A percentile compares a stretch with the other conserved stretches of the same genome.
Evolutionary conservation across 2,113 vertebrate genomes (phyloP).

Genomic region (Tragulus kanchil): DNA sequence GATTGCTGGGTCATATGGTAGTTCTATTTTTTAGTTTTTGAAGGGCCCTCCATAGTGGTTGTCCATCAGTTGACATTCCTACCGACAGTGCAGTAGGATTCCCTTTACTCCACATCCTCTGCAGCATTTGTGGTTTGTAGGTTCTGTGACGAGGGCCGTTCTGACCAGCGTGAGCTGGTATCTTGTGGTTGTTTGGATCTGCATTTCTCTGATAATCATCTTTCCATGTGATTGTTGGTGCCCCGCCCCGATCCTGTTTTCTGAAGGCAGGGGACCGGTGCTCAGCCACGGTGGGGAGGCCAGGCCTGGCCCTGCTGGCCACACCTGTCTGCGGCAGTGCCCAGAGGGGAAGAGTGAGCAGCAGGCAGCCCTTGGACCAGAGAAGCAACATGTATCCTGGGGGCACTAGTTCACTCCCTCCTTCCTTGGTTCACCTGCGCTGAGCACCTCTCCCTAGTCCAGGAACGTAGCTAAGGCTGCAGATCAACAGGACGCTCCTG

Average conservation of each 20-base stretch:
- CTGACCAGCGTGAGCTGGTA: background rate
- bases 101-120: background rate
- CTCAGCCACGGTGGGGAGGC: background rate
- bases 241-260: background rate
- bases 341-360: background rate
- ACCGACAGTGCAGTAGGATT: background rate
- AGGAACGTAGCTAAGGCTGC: background rate
- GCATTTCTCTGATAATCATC: background rate
- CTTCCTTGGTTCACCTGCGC: background rate
- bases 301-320: too few relatives aligned
- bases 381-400: constrained; percentile 3
- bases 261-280: background rate
- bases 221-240: background rate
- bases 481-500: background rate
- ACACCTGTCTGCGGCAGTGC: background rate
- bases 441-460: background rate
- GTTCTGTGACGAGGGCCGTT: background rate
- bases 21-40: background rate
- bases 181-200: background rate
- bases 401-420: background rate
- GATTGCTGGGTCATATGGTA: background rate
- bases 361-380: background rate
- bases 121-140: background rate
- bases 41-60: background rate
- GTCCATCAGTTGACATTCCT: background rate